Evolutionary conservation across 2,888 invertebrate species (phyloP).

Genomic region (Leptinotarsa haldemani): DNA sequence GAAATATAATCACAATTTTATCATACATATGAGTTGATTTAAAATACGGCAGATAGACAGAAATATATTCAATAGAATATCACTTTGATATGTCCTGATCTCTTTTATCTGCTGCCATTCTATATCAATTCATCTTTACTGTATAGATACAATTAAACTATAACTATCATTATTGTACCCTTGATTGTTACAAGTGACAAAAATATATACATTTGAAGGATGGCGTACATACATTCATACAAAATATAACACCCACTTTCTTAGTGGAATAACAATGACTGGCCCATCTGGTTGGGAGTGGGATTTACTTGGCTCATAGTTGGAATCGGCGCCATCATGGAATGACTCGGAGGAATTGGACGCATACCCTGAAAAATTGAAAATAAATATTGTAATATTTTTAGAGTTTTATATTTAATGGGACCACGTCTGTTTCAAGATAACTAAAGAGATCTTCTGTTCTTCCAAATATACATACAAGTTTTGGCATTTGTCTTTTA

Average conservation of each 20-base stretch:
- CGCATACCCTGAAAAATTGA: slow-evolving; percentile 59
- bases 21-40: background rate
- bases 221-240: slow-evolving; percentile 44
- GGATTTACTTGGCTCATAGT: slow-evolving; percentile 57
- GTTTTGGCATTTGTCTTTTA: too few relatives aligned
- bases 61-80: background rate
- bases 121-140: slow-evolving; percentile 1
- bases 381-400: background rate
- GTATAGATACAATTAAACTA: slow-evolving; percentile 19
- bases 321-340: slow-evolving; percentile 59
- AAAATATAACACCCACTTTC: slow-evolving; percentile 23
- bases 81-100: background rate
- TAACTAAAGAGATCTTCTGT: too few relatives aligned
- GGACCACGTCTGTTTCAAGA: background rate
- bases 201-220: slow-evolving; percentile 51
- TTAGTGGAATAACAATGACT: slow-evolving; percentile 62
- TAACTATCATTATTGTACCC: slow-evolving; percentile 53
- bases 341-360: slow-evolving; percentile 56
- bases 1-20: slow-evolving; percentile 15
- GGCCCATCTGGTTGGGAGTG: slow-evolving; percentile 59
- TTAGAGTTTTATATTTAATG: background rate
- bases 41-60: slow-evolving; percentile 5
- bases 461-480: too few relatives aligned
- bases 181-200: slow-evolving; percentile 53
- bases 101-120: background rate